Percentiles rank a stretch among this genome's conserved stretches.
These are phyloP conservation scores for Rutpela maculata DNA, from an alignment of 2,888 invertebrate genomes.

Conservation along the genomic window DNA sequence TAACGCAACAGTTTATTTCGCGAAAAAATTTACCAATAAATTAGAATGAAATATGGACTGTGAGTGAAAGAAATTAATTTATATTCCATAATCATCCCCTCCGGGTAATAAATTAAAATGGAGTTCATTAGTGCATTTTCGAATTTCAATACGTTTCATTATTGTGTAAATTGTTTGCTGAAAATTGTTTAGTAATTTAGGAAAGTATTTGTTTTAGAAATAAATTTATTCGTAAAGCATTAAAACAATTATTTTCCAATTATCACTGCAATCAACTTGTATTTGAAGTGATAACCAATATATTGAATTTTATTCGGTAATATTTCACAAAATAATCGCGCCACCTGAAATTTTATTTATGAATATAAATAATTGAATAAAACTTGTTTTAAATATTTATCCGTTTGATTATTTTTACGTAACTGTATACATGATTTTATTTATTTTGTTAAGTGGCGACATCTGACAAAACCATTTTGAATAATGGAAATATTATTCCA, in stretches of 20 bases:
- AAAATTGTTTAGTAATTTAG: neutral
- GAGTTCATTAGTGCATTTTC: conserved; percentile 37
- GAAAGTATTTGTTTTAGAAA: conserved; percentile 8
- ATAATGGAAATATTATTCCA: too few species aligned
- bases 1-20: conserved; percentile 42
- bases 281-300: conserved; percentile 6
- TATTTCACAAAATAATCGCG: conserved; percentile 4
- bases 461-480: too few species aligned
- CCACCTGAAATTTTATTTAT: conserved; percentile 4
- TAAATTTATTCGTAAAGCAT: conserved; percentile 14
- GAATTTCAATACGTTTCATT: conserved; percentile 1
- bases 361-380: neutral
- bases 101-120: conserved; percentile 37
- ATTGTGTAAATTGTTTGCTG: neutral
- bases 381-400: neutral
- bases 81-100: conserved; percentile 39
- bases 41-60: conserved; percentile 40
- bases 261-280: conserved; percentile 26
- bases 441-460: too few species aligned
- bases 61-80: conserved; percentile 38
- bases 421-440: neutral
- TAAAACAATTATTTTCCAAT: conserved; percentile 25
- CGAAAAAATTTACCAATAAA: conserved; percentile 44
- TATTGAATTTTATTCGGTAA: neutral
- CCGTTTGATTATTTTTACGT: neutral